phyloP scores from a whole-genome alignment of 1,140 invertebrate genomes.

The Gyrodactylus bullatarudis region DNA sequence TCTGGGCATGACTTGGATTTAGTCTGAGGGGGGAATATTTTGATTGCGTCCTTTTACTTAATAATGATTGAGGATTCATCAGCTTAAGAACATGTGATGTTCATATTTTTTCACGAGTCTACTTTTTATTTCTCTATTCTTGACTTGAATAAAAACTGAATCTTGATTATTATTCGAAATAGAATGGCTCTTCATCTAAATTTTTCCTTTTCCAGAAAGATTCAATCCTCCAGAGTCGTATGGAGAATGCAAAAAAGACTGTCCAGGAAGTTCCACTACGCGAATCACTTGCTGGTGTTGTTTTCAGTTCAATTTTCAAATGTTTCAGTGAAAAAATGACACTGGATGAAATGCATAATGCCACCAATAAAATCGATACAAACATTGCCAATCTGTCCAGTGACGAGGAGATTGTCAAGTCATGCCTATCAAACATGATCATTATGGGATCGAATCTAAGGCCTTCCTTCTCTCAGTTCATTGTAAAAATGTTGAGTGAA shows the following conservation, averaged over 20 bases:
- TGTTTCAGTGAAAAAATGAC: background rate
- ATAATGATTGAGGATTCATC: too few species aligned
- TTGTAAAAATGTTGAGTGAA: background rate
- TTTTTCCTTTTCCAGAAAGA: too few species aligned
- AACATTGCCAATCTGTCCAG: background rate
- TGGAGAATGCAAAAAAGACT: background rate
- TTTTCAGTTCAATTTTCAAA: background rate
- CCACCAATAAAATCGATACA: background rate
- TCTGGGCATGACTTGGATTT: too few species aligned
- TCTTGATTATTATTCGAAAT: background rate
- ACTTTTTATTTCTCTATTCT: too few species aligned
- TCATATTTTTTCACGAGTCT: too few species aligned
- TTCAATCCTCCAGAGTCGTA: too few species aligned
- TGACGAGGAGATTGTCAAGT: background rate
- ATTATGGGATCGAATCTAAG: background rate
- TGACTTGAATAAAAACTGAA: too few species aligned
- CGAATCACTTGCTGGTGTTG: background rate
- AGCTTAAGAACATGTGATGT: too few species aligned
- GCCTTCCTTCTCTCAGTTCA: background rate
- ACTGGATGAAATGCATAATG: background rate
- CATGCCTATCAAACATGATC: background rate
- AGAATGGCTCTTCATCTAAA: too few species aligned
- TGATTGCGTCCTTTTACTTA: too few species aligned
- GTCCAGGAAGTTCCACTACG: background rate
- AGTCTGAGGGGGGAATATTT: too few species aligned